Percentiles rank a stretch among this genome's conserved stretches.
These are phyloP conservation scores for Lagopus leucura DNA, from an alignment of 2,113 vertebrate genomes.

Conservation along the genomic window DNA sequence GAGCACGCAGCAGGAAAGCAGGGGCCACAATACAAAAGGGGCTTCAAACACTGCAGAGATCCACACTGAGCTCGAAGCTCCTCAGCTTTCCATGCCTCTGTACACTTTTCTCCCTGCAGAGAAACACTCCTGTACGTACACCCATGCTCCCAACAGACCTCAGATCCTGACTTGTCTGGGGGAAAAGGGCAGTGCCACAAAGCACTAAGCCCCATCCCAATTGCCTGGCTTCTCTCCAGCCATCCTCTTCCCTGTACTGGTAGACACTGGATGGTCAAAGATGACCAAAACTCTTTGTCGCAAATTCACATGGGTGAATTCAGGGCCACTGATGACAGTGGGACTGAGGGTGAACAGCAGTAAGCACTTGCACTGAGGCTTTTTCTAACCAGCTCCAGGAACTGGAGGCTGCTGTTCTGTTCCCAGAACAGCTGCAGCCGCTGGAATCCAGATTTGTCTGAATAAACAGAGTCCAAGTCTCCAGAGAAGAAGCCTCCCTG, in stretches of 20 bases:
- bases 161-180: neutral
- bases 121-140: rapidly evolving
- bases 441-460: slow-evolving; percentile 36
- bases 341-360: neutral
- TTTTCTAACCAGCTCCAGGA: neutral
- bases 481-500: slow-evolving; percentile 42
- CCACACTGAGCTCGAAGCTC: neutral
- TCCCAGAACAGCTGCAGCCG: slow-evolving; percentile 15
- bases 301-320: neutral
- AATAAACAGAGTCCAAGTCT: slow-evolving; percentile 47
- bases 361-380: neutral
- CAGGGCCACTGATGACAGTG: neutral
- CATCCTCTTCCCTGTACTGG: neutral
- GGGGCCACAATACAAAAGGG: neutral
- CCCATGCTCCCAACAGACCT: neutral
- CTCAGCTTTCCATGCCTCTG: neutral
- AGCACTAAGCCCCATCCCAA: neutral
- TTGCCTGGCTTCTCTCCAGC: neutral
- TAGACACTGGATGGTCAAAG: neutral
- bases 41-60: neutral
- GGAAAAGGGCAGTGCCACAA: neutral
- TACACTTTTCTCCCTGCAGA: neutral
- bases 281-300: neutral
- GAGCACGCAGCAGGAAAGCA: neutral
- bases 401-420: neutral